Percentiles rank a stretch among this genome's conserved stretches.
These are phyloP conservation scores for Apotomis capreana DNA, from an alignment of 2,888 invertebrate species.

Conservation along the genomic window DNA sequence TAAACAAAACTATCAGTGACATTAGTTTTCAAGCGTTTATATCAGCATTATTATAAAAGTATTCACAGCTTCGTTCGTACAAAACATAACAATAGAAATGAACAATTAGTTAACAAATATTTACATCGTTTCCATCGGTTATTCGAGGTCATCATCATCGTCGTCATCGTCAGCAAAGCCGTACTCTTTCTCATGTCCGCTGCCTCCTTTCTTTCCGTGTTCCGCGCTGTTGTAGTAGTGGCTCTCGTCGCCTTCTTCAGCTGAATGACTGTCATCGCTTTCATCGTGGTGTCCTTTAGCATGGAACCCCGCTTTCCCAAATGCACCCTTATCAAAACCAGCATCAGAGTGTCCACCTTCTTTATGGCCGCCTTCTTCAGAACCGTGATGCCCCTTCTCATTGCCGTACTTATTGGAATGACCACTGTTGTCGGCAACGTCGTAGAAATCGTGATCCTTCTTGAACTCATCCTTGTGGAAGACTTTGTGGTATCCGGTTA, in stretches of 20 bases:
- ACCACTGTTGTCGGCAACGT: conserved; percentile 86
- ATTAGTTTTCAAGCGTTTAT: conserved; percentile 53
- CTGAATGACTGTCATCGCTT: conserved; percentile 81
- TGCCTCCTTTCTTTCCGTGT: conserved; percentile 81
- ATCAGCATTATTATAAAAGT: conserved; percentile 67
- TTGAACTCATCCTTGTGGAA: conserved; percentile 91
- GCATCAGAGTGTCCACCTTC: conserved; percentile 82
- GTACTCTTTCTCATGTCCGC: conserved; percentile 75
- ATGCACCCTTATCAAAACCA: conserved; percentile 77
- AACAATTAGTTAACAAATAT: conserved; percentile 61
- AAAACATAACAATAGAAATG: conserved; percentile 75
- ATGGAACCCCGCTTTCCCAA: conserved; percentile 82
- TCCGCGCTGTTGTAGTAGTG: conserved; percentile 81
- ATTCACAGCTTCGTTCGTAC: conserved; percentile 61
- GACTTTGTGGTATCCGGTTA: conserved; percentile 88
- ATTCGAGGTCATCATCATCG: conserved; percentile 56
- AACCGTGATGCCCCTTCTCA: conserved; percentile 79
- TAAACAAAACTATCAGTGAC: conserved; percentile 6
- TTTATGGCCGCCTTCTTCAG: conserved; percentile 81
- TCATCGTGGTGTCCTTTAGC: conserved; percentile 83
- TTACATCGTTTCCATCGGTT: conserved; percentile 52
- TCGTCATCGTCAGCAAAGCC: conserved; percentile 69
- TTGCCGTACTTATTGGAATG: conserved; percentile 86
- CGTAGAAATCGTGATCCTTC: conserved; percentile 90
- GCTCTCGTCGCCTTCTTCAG: conserved; percentile 82